Evolutionary conservation across 1,140 invertebrate species (phyloP).

Genomic region (Pseudoatta argentina): DNA sequence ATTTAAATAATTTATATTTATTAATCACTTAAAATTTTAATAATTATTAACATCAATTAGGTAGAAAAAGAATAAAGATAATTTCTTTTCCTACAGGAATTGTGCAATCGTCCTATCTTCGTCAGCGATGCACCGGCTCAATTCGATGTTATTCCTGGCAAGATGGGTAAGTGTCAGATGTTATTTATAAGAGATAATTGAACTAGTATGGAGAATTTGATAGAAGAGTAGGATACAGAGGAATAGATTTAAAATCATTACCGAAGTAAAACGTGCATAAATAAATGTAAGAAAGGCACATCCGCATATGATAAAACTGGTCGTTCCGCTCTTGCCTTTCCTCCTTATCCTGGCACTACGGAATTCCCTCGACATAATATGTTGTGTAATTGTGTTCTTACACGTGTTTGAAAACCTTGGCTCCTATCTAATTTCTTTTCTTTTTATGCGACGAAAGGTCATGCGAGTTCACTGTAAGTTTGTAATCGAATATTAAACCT

Average conservation of each 20-base stretch:
- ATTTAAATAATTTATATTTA: background rate
- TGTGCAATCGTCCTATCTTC: conserved; percentile 92
- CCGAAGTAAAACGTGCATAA: background rate
- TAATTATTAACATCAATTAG: background rate
- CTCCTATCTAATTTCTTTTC: conserved; percentile 46
- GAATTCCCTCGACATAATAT: conserved; percentile 77
- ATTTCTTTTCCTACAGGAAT: conserved; percentile 88
- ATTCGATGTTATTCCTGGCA: conserved; percentile 94
- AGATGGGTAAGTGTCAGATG: conserved; percentile 91
- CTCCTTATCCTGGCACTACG: conserved; percentile 35
- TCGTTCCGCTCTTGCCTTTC: conserved; percentile 75
- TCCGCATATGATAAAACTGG: conserved; percentile 59
- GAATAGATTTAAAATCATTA: conserved; percentile 9
- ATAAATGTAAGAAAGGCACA: conserved; percentile 51
- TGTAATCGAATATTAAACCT: conserved; percentile 28
- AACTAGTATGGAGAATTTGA: background rate
- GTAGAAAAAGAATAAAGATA: background rate
- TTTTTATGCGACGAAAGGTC: conserved; percentile 29
- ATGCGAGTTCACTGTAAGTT: conserved; percentile 22
- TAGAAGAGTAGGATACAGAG: background rate
- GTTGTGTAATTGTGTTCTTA: conserved; percentile 35
- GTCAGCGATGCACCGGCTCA: conserved; percentile 92
- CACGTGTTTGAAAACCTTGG: conserved; percentile 44
- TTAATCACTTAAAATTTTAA: background rate
- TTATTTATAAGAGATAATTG: conserved; percentile 22